These are phyloP conservation scores for Rhabdomys pumilio DNA, from an alignment of 2,797 vertebrate genomes.

Conservation along the genomic window DNA sequence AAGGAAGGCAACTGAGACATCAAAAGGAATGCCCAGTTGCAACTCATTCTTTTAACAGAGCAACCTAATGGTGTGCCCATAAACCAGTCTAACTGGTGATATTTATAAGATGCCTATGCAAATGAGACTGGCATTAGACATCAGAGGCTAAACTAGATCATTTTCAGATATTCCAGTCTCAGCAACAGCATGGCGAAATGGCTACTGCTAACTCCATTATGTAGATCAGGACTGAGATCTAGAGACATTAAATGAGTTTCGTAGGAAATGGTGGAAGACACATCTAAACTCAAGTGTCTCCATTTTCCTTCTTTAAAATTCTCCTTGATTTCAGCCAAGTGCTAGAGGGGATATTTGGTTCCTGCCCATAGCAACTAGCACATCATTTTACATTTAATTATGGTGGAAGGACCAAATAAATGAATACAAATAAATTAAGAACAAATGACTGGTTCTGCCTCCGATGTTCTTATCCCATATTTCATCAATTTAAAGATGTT, in stretches of 20 bases:
- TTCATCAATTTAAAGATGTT: slow-evolving; percentile 1
- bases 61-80: background rate
- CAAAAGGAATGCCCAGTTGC: slow-evolving; percentile 59
- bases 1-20: slow-evolving; percentile 56
- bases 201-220: background rate
- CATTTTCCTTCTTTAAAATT: slow-evolving; percentile 6
- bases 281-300: slow-evolving; percentile 3
- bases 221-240: background rate
- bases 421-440: slow-evolving; percentile 19
- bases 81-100: background rate
- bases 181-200: background rate
- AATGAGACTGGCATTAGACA: background rate
- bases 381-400: slow-evolving; percentile 36
- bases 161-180: slow-evolving; percentile 2
- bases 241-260: slow-evolving; percentile 17
- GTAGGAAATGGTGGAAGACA: background rate
- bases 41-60: slow-evolving; percentile 5
- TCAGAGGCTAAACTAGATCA: slow-evolving; percentile 16
- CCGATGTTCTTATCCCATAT: background rate
- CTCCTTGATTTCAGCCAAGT: slow-evolving; percentile 35
- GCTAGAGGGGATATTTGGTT: slow-evolving; percentile 5
- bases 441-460: slow-evolving; percentile 33
- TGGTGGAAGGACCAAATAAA: background rate
- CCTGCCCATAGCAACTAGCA: background rate
- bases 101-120: slow-evolving; percentile 11